Conservation (phyloP, 2,888 invertebrate species). For the Hecatera dysodea region DNA sequence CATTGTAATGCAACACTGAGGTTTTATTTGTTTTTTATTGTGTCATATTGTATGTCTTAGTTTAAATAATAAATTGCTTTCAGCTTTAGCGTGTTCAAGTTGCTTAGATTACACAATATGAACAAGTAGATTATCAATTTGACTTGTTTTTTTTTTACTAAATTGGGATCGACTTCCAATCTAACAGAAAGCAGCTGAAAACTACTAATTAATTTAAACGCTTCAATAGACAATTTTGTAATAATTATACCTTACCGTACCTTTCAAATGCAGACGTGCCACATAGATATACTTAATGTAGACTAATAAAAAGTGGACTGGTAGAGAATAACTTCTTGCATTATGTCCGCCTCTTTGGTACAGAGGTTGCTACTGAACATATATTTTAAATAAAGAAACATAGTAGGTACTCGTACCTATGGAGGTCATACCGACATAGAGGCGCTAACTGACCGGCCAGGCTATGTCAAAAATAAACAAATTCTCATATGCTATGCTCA, state of each 20-base stretch:
- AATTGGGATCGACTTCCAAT: background rate
- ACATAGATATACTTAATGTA: background rate
- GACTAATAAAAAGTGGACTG: too few relatives aligned
- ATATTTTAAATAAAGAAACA: too few relatives aligned
- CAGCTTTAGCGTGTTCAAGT: background rate
- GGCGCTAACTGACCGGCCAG: too few relatives aligned
- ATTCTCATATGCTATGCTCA: too few relatives aligned
- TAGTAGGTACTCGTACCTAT: background rate
- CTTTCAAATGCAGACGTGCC: background rate
- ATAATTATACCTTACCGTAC: background rate
- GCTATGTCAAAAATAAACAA: too few relatives aligned
- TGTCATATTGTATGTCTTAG: conserved; percentile 1
- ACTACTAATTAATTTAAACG: background rate
- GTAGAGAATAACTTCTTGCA: too few relatives aligned
- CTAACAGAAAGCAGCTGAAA: background rate
- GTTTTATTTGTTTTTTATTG: conserved; percentile 19
- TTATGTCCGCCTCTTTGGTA: too few relatives aligned
- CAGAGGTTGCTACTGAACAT: too few relatives aligned
- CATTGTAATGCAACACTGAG: conserved; percentile 45
- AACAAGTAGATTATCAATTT: too few relatives aligned
- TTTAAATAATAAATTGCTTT: background rate
- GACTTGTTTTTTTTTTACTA: background rate
- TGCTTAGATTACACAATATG: background rate
- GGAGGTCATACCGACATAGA: too few relatives aligned
- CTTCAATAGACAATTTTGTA: background rate